Percentiles rank a stretch among this genome's conserved stretches.
Evolutionary conservation across 1,140 invertebrate species (phyloP).

Genomic region (Sinonovacula constricta): DNA sequence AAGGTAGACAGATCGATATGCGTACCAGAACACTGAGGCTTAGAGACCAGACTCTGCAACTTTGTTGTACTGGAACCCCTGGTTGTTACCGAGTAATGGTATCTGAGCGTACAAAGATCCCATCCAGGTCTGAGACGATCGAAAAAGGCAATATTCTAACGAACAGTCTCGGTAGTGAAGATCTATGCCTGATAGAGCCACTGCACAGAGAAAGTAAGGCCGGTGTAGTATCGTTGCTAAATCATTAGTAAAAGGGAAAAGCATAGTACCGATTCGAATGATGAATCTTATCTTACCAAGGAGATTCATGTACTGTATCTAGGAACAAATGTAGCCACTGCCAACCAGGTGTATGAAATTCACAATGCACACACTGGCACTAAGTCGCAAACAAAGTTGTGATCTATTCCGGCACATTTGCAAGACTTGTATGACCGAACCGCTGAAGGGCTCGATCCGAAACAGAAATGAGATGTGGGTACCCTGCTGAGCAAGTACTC

Average conservation of each 20-base stretch:
- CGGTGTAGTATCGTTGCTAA: neutral
- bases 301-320: slow-evolving; percentile 10
- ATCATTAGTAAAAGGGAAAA: slow-evolving; percentile 1
- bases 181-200: slow-evolving; percentile 6
- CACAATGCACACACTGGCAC: neutral
- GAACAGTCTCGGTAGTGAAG: neutral
- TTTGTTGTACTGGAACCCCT: slow-evolving; percentile 16
- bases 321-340: slow-evolving; percentile 6
- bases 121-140: slow-evolving; percentile 21
- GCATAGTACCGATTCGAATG: neutral
- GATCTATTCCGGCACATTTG: slow-evolving; percentile 11
- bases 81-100: slow-evolving; percentile 23
- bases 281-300: neutral
- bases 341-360: neutral
- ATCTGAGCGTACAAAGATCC: neutral
- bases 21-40: neutral
- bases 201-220: neutral
- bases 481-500: slow-evolving; percentile 7
- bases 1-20: slow-evolving; percentile 18
- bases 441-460: neutral
- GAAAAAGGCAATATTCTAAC: neutral
- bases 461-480: neutral
- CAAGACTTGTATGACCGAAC: slow-evolving; percentile 2
- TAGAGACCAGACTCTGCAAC: neutral
- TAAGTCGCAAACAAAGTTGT: no score